These are phyloP conservation scores for Rhabdornis inornatus DNA, from an alignment of 2,113 vertebrate genomes.

Conservation along the genomic window DNA sequence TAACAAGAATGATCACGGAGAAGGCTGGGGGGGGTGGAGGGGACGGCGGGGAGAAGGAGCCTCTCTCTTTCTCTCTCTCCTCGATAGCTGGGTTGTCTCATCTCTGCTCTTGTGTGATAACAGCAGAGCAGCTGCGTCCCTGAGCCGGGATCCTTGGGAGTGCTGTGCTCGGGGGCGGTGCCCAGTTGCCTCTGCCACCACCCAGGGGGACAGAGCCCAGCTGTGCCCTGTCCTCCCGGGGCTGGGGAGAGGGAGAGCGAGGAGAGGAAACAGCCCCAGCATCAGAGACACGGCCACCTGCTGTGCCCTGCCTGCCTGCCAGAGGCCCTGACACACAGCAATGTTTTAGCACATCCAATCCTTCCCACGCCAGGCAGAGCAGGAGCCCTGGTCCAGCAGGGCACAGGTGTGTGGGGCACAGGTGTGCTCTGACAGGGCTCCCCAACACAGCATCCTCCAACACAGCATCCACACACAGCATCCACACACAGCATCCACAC, in stretches of 20 bases:
- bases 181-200: not conserved
- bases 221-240: fast-evolving
- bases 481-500: no score
- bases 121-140: not conserved
- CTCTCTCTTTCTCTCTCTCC: not conserved
- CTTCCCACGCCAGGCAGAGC: fast-evolving
- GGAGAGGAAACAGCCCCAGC: not conserved
- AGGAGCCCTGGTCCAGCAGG: not conserved
- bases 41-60: not conserved
- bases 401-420: not conserved
- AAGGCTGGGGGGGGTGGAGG: not conserved
- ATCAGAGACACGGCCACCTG: fast-evolving
- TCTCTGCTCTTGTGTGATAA: not conserved
- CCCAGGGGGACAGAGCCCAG: not conserved
- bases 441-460: not conserved
- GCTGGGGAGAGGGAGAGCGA: not conserved
- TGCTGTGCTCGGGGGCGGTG: not conserved
- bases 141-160: not conserved
- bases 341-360: not conserved
- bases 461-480: not conserved
- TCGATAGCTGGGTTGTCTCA: not conserved
- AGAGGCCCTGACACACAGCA: not conserved
- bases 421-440: not conserved
- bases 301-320: not conserved
- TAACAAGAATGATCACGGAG: not conserved